phyloP scores from a whole-genome alignment of 1,140 invertebrate species.

The Babylonia areolata region DNA sequence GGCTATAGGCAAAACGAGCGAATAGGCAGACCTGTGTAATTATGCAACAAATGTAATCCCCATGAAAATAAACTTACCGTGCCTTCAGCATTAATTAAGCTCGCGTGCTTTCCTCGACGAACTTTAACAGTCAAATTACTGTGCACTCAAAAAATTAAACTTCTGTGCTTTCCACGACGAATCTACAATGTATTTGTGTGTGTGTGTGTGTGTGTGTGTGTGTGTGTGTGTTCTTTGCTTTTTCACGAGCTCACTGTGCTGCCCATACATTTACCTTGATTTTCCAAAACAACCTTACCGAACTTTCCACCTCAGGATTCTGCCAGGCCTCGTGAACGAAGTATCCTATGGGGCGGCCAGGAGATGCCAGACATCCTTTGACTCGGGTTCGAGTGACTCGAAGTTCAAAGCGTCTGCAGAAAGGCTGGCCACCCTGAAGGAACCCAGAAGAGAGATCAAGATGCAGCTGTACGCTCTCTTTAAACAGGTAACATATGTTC shows the following conservation, averaged over 20 bases:
- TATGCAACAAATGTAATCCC: too few species aligned
- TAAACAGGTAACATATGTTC: constrained; percentile 77
- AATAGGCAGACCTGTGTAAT: too few species aligned
- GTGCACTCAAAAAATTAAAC: too few species aligned
- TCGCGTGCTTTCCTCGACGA: too few species aligned
- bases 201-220: too few species aligned
- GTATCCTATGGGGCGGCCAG: background rate
- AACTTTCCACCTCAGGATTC: background rate
- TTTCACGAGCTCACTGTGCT: background rate
- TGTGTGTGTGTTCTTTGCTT: too few species aligned
- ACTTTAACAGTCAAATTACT: too few species aligned
- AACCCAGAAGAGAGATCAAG: constrained; percentile 79
- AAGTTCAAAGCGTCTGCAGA: constrained; percentile 77
- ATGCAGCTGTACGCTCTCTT: constrained; percentile 81
- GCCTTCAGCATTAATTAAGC: too few species aligned
- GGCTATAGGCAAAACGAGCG: too few species aligned
- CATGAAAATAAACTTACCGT: too few species aligned
- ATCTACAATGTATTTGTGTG: too few species aligned
- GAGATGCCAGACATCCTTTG: background rate
- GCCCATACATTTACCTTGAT: background rate
- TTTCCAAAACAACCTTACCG: background rate
- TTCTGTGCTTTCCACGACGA: too few species aligned
- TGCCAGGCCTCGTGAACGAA: background rate
- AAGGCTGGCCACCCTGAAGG: constrained; percentile 74
- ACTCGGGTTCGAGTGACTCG: constrained; percentile 53